Evolutionary conservation across 2,888 invertebrate genomes (phyloP).

Genomic region (Zaprionus bogoriensis): DNA sequence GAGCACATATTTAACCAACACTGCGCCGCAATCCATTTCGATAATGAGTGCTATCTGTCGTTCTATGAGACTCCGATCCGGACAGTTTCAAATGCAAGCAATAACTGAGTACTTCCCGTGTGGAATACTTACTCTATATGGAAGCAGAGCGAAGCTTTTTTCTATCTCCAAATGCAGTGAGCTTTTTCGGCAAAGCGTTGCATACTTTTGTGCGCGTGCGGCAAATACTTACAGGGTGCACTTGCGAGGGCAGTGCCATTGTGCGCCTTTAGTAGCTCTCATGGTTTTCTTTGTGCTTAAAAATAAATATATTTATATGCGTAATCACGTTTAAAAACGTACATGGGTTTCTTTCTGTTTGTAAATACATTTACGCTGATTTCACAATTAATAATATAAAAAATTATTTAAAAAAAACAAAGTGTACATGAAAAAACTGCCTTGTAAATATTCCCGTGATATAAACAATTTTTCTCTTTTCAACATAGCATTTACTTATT

Average conservation of each 20-base stretch:
- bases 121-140: background rate
- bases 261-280: too few species aligned
- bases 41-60: background rate
- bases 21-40: conserved; percentile 88
- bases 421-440: too few species aligned
- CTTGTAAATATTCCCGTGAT: too few species aligned
- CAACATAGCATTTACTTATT: too few species aligned
- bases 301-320: too few species aligned
- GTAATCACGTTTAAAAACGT: too few species aligned
- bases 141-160: conserved; percentile 9
- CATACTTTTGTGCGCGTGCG: background rate
- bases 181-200: background rate
- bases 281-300: too few species aligned
- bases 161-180: conserved; percentile 10
- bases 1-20: conserved; percentile 91
- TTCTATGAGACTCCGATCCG: conserved; percentile 1
- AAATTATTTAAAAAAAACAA: background rate
- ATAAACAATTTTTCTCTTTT: too few species aligned
- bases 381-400: too few species aligned
- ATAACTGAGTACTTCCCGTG: conserved; percentile 12
- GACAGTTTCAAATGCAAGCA: background rate
- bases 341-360: too few species aligned
- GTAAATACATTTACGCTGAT: too few species aligned
- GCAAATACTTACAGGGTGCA: background rate
- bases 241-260: background rate